Percentiles rank a stretch among this genome's conserved stretches.
phyloP scores from a whole-genome alignment of 2,113 vertebrate species.

The Petrocephalus microphthalmus region DNA sequence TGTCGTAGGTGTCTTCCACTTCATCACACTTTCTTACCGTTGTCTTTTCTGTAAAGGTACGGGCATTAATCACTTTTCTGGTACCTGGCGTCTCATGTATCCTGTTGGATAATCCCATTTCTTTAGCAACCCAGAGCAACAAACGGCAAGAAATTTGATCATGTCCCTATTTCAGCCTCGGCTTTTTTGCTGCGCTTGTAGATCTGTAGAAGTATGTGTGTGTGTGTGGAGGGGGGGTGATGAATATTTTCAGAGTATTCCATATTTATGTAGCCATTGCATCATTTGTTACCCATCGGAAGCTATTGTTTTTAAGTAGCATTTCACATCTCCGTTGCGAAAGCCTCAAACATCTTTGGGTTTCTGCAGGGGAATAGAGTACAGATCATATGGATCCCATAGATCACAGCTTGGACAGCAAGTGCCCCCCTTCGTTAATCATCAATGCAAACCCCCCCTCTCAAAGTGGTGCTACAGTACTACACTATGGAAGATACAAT shows the following conservation, averaged over 20 bases:
- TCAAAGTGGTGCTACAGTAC: not conserved
- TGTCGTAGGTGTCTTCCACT: not conserved
- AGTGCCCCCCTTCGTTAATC: not conserved
- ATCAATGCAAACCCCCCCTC: not conserved
- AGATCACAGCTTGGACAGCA: not conserved
- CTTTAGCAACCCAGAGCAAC: not conserved
- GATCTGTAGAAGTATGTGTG: not conserved
- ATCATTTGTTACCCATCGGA: not conserved
- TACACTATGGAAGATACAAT: not conserved
- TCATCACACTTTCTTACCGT: not conserved
- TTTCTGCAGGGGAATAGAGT: not conserved
- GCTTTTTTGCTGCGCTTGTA: not conserved
- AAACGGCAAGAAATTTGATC: not conserved
- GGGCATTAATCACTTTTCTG: not conserved
- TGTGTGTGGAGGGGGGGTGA: not conserved
- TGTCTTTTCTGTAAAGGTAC: not conserved
- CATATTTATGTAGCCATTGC: not conserved
- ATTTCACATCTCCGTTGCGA: not conserved
- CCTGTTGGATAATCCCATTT: not conserved
- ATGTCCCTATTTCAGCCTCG: not conserved
- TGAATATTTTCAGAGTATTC: not conserved
- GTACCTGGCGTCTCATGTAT: conserved; percentile 28
- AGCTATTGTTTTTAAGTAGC: not conserved
- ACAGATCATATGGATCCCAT: not conserved
- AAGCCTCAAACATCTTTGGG: not conserved